Evolutionary conservation across 2,797 vertebrate genomes (phyloP), one percentile per base, ranked within the genome.

Genomic region (Tokudaia muenninki): DNA sequence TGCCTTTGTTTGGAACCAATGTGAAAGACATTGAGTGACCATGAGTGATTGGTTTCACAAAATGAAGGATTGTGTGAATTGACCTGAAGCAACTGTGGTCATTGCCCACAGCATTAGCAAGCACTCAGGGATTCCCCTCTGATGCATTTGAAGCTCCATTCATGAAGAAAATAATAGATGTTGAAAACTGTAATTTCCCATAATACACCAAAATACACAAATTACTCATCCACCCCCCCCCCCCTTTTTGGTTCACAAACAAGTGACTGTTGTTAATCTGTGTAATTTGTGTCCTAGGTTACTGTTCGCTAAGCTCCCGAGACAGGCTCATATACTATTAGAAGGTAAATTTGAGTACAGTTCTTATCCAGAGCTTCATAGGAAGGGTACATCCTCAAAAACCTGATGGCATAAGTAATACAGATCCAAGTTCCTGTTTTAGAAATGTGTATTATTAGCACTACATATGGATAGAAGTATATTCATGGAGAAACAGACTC

Each of bases 21-120:
- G 47, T 86, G 72, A 94, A 95, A 92, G 65, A 9, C 87, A 95
- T 37, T 93, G 95, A 98, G 80, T 97, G 74, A 37, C 9, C 1
- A 9, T 98, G 96, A 96, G 90, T 98, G 98, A 98, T 65, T 95
- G 92, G 93, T 77, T 96, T 97, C 88, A 74, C 57, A 81, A 90
- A 97, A 79, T 95, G 87, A 95, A 97, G 83, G 83, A 95, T 93
- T 97, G 90, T 97, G 9, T 96, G 78, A 95, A 92, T 82, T 79
- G 67, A 93, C 47, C 52, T 95, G 93, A 96, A 92, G 70, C 29
- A 44, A 87, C 22, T 74, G 9, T 87, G 14, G 67, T 34, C 55
- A 74, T 87, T 1, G 1, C 55, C 72, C 6, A 3, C 93, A 92
- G 37, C 63, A 77, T 97, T 87, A 97, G 72, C 77, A 95, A 95